Base-by-base conservation (phyloP, 2,797 vertebrate genomes). In the Crax fasciolata region DNA sequence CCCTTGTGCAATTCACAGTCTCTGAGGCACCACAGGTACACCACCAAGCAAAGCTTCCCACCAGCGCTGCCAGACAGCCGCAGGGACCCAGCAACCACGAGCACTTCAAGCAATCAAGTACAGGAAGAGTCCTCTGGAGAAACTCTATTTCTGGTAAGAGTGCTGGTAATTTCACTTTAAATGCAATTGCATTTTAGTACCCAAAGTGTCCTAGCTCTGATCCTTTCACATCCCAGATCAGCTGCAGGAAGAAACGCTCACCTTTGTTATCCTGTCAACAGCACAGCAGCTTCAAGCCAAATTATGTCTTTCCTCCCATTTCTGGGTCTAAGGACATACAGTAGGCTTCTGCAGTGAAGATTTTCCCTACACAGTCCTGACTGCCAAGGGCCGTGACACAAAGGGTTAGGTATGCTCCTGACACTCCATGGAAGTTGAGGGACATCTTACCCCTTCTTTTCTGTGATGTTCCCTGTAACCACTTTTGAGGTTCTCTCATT, bases 241-340 rank as follows among this genome's bases (percentile, higher is more conserved):
- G 57, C 41, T 18, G 28, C 19, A 75, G 71, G 21, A 30, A 3
- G 67, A 38, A 67, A 68, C 25, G 30, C 38, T 62, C 48, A 27
- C 43, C 25, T 68, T 43, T 2, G 2, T 67, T 48, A 61, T 3
- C 35, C 20, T n/a, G 16, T 55, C 61, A 35, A 17, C 39, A 55
- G 44, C 35, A 44, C 8, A 62, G 70, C 25, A 44, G 54, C 67
- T 66, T 38, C 35, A 62, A 59, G 61, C 12, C 28, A 32, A 74
- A 57, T n/a, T 8, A 15, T 18, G 28, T 41, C 9, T 7, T 10
- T 2, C 10, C 8, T 6, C 19, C 10, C 14, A 6, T 27, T 51
- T 16, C 17, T 0, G 5, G 18, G 23, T 55, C 25, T 70, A 12
- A 61, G 52, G 38, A n/a, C 27, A 23, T 49, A 0, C 20, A 30